phyloP scores from a whole-genome alignment of 1,140 invertebrate species.

The Lasioglossum albipes region DNA sequence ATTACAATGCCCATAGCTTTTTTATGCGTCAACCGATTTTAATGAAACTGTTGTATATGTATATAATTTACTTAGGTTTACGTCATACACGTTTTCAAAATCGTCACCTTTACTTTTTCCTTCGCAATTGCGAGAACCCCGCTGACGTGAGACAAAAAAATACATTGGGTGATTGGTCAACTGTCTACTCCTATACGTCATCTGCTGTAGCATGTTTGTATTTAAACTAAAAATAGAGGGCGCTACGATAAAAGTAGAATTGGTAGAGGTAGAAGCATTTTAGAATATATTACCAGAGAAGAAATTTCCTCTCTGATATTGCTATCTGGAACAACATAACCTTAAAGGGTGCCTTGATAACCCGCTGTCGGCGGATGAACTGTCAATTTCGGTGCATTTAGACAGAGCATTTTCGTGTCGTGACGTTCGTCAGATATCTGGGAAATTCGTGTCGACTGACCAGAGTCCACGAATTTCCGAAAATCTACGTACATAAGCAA shows the following conservation, averaged over 20 bases:
- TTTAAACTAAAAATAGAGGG: too few species aligned
- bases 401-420: constrained; percentile 34
- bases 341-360: constrained; percentile 51
- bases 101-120: too few species aligned
- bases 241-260: constrained; percentile 26
- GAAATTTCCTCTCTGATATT: background rate
- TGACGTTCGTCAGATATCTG: constrained; percentile 36
- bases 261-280: background rate
- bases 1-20: too few species aligned
- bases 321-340: constrained; percentile 57
- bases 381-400: constrained; percentile 58
- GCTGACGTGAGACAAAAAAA: too few species aligned
- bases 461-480: constrained; percentile 94
- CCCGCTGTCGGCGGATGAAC: constrained; percentile 58
- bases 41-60: too few species aligned
- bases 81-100: too few species aligned
- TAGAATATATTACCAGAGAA: constrained; percentile 2
- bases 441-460: constrained; percentile 92
- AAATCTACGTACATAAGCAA: constrained; percentile 73
- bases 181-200: too few species aligned
- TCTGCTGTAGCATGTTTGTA: too few species aligned
- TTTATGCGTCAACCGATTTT: too few species aligned
- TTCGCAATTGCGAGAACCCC: too few species aligned
- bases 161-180: too few species aligned
- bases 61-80: too few species aligned